Conservation (phyloP, 2,797 vertebrate species). For the Arrhamphus sclerolepis region DNA sequence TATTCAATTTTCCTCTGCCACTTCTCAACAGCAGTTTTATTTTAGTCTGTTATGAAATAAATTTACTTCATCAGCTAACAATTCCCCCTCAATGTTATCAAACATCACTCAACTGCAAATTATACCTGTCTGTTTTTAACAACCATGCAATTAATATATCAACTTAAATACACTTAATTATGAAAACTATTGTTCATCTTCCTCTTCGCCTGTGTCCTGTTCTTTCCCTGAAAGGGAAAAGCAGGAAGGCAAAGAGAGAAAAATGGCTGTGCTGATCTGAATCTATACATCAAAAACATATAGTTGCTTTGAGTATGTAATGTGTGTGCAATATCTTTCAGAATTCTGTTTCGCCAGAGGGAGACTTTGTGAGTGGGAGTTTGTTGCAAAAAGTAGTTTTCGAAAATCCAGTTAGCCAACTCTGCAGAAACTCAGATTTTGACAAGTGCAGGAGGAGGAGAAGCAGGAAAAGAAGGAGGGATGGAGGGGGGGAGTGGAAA, state of each 20-base stretch:
- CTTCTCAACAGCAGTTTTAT: no score
- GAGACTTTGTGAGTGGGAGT: neutral
- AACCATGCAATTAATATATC: no score
- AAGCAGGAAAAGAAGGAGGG: constrained; percentile 1
- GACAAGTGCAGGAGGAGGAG: constrained; percentile 37
- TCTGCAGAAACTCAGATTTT: constrained; percentile 48
- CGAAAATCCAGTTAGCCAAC: constrained; percentile 70
- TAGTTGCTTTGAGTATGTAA: neutral
- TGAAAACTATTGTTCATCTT: no score
- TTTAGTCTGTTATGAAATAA: no score
- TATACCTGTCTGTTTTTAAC: no score
- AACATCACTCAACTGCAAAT: neutral
- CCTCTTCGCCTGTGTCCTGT: no score
- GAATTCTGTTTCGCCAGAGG: constrained; percentile 6
- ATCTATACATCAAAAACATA: neutral
- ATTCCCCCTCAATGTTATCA: neutral
- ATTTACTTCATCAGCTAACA: no score
- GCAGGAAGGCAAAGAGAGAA: no score
- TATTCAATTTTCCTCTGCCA: no score
- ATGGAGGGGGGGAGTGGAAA: neutral
- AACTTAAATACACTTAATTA: no score
- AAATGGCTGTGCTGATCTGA: no score
- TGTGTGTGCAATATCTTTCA: constrained; percentile 5
- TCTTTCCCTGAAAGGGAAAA: no score
- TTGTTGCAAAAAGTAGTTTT: constrained; percentile 16